Conservation (phyloP, 2,888 invertebrate genomes). For the Sminthurides aquaticus region DNA sequence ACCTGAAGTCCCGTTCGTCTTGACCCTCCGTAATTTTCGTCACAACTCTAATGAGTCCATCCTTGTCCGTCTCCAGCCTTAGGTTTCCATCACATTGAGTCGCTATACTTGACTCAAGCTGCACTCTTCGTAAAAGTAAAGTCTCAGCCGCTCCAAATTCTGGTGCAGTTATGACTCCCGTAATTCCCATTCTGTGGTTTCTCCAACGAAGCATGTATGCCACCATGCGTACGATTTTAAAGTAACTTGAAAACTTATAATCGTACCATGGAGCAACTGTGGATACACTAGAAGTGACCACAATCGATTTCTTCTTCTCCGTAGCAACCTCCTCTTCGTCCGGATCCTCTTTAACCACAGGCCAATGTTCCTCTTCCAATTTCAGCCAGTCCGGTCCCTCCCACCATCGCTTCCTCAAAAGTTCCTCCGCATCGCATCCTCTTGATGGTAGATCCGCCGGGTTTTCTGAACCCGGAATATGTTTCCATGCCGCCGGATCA, state of each 20-base stretch:
- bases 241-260: neutral
- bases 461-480: conserved; percentile 33
- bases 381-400: conserved; percentile 4
- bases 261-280: neutral
- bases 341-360: neutral
- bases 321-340: neutral
- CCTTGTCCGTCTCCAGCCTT: neutral
- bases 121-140: neutral
- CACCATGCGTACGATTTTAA: neutral
- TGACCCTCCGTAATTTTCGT: neutral
- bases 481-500: conserved; percentile 21
- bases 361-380: neutral
- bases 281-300: neutral
- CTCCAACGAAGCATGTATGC: neutral
- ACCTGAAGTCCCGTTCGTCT: neutral
- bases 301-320: conserved; percentile 3
- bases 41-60: conserved; percentile 1
- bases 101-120: neutral
- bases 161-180: neutral
- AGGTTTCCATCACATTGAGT: neutral
- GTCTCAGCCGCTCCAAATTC: neutral
- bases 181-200: neutral
- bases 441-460: conserved; percentile 34
- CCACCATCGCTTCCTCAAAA: neutral
- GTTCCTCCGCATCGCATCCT: neutral